Conservation (phyloP, 2,113 vertebrate genomes). For the Hydrolagus affinis region DNA sequence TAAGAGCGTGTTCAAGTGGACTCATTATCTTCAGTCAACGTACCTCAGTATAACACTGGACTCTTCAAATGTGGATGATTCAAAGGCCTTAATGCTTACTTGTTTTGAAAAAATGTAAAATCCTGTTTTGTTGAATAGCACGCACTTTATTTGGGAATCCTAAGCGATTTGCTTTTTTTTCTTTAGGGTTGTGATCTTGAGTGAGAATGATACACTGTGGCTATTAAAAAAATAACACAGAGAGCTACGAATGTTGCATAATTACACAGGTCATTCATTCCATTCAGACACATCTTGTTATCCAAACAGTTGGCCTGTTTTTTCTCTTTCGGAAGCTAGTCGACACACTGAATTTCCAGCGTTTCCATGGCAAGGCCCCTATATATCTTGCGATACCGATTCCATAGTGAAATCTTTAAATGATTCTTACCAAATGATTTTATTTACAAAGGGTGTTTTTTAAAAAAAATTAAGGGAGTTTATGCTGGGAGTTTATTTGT, state of each 20-base stretch:
- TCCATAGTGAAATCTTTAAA: constrained; percentile 7
- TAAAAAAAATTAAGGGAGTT: not conserved
- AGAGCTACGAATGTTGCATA: no score
- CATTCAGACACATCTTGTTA: no score
- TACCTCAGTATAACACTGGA: not conserved
- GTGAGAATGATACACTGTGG: not conserved
- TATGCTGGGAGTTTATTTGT: constrained; percentile 7
- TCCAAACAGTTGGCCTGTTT: no score
- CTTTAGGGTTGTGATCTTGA: not conserved
- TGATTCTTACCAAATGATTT: not conserved
- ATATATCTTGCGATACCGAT: not conserved
- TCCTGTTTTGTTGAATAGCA: not conserved
- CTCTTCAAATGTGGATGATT: not conserved
- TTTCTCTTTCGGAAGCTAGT: no score
- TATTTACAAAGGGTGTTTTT: not conserved
- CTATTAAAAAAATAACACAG: no score
- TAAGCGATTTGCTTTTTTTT: not conserved
- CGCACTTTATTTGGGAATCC: not conserved
- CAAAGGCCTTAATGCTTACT: constrained; percentile 11
- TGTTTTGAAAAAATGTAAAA: not conserved
- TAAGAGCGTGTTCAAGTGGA: not conserved
- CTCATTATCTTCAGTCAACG: not conserved
- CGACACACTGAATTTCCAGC: no score
- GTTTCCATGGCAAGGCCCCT: no score
- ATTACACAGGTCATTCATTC: no score